These are phyloP conservation scores for Gadus macrocephalus DNA, from an alignment of 2,113 vertebrate genomes.

Conservation along the genomic window DNA sequence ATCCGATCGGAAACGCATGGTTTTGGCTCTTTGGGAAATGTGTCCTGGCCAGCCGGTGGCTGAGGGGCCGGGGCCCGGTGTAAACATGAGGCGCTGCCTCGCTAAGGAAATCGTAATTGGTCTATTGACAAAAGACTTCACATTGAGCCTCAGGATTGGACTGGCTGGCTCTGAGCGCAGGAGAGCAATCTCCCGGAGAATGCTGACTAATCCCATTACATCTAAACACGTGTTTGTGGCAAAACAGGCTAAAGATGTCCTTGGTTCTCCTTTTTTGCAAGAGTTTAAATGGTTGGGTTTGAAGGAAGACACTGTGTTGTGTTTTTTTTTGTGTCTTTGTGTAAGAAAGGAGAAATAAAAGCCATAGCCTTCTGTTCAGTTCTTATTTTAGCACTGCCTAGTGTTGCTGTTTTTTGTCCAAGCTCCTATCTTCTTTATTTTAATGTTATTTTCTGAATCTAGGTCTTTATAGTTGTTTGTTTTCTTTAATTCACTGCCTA, in stretches of 20 bases:
- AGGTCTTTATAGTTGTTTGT: background rate
- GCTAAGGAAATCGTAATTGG: background rate
- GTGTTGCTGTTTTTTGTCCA: no score
- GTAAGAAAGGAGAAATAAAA: background rate
- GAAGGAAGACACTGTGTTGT: background rate
- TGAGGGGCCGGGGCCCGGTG: no score
- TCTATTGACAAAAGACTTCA: background rate
- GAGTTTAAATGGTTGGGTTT: background rate
- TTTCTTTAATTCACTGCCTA: slow-evolving; percentile 21
- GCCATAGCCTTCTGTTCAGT: no score
- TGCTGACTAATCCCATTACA: slow-evolving; percentile 4
- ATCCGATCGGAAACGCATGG: no score
- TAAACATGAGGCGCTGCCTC: background rate
- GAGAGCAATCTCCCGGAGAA: background rate
- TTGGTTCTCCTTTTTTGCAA: background rate
- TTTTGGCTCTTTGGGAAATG: no score
- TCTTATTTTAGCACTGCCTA: no score
- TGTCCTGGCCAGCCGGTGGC: no score
- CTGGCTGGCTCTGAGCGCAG: background rate
- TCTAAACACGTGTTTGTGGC: background rate
- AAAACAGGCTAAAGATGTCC: background rate
- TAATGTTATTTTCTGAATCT: background rate
- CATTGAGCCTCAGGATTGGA: background rate
- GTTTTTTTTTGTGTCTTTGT: background rate
- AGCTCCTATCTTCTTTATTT: no score